phyloP scores from a whole-genome alignment of 2,888 invertebrate species.

The Hetaerina titia region DNA sequence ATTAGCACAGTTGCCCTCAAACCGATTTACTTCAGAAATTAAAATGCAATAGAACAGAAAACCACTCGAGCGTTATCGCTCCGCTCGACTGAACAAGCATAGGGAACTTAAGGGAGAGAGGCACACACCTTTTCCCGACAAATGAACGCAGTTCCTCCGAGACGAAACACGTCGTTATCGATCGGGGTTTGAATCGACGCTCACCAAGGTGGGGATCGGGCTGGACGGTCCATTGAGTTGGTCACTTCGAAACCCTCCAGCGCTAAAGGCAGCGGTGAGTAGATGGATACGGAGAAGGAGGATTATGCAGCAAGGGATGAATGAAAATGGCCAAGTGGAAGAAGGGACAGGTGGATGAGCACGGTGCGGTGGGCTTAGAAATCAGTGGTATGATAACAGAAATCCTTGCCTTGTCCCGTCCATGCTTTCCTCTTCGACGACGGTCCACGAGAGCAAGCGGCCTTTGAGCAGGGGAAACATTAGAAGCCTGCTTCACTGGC shows the following conservation, averaged over 20 bases:
- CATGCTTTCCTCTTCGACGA: not conserved
- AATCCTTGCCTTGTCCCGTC: not conserved
- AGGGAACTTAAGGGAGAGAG: not conserved
- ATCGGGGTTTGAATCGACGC: not conserved
- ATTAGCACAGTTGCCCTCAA: too few relatives aligned
- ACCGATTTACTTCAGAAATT: too few relatives aligned
- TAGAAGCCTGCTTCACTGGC: not conserved
- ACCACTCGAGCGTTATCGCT: too few relatives aligned
- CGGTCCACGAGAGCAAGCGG: not conserved
- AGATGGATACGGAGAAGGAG: not conserved
- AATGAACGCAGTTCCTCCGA: not conserved
- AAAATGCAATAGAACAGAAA: too few relatives aligned
- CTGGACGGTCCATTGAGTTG: not conserved
- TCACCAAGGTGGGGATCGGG: not conserved
- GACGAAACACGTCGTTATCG: not conserved
- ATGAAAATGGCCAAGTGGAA: not conserved
- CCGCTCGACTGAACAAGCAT: not conserved
- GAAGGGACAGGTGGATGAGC: not conserved
- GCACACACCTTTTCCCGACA: not conserved
- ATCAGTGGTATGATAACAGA: constrained; percentile 18
- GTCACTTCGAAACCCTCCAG: not conserved
- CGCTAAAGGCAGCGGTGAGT: not conserved
- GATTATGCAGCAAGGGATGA: not conserved
- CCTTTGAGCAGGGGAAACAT: not conserved
- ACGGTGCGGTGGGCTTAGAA: not conserved